These are phyloP conservation scores for Tetheella fluctuosa DNA, from an alignment of 2,888 invertebrate genomes.

Conservation along the genomic window DNA sequence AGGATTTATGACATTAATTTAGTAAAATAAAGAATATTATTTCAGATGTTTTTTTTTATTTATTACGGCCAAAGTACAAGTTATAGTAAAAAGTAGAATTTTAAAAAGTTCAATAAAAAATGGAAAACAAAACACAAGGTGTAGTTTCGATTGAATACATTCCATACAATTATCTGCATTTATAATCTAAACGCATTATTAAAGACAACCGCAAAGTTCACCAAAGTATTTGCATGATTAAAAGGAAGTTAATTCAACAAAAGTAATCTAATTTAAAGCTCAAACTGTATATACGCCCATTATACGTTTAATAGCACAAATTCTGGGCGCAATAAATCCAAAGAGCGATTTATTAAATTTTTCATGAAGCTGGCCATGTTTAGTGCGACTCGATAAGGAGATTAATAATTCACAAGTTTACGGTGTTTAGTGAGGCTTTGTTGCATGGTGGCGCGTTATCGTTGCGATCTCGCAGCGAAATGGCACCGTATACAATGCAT, in stretches of 20 bases:
- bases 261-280: slow-evolving; percentile 44
- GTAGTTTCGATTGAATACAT: too few species aligned
- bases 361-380: slow-evolving; percentile 74
- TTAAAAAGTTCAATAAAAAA: too few species aligned
- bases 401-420: slow-evolving; percentile 84
- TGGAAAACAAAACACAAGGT: too few species aligned
- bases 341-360: slow-evolving; percentile 76
- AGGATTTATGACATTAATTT: slow-evolving; percentile 52
- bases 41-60: background rate
- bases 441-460: slow-evolving; percentile 76
- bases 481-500: slow-evolving; percentile 68
- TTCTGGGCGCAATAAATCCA: slow-evolving; percentile 63
- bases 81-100: too few species aligned
- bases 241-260: slow-evolving; percentile 26
- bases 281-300: slow-evolving; percentile 16
- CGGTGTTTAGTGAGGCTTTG: slow-evolving; percentile 77
- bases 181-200: background rate
- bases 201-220: background rate
- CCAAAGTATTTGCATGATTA: background rate
- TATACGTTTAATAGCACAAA: slow-evolving; percentile 32
- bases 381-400: slow-evolving; percentile 68
- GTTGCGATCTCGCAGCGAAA: slow-evolving; percentile 63
- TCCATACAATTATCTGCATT: too few species aligned
- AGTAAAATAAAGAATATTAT: background rate
- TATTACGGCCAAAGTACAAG: too few species aligned